phyloP scores from a whole-genome alignment of 2,113 vertebrate genomes.

The Furnarius figulus region DNA sequence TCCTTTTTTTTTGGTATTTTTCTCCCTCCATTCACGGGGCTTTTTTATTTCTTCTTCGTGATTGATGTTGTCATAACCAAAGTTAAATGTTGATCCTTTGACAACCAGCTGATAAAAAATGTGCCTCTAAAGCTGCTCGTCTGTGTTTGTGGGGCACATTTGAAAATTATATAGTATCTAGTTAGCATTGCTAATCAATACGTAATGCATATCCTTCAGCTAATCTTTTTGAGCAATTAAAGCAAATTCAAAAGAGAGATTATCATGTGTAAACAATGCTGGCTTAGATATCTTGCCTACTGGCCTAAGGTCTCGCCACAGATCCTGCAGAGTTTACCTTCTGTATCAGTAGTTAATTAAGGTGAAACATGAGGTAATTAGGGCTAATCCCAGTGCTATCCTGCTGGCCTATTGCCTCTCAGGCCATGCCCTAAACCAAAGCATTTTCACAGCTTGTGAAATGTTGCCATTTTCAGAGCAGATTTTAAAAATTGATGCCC shows the following conservation, averaged over 20 bases:
- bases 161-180: neutral
- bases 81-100: constrained; percentile 31
- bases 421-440: constrained; percentile 62
- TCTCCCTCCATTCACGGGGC: neutral
- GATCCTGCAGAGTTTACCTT: constrained; percentile 78
- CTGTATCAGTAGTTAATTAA: constrained; percentile 84
- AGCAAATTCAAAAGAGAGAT: constrained; percentile 77
- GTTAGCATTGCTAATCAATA: constrained; percentile 62
- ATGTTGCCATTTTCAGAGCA: constrained; percentile 39
- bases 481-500: constrained; percentile 50
- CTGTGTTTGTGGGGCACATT: neutral
- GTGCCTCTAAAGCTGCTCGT: neutral
- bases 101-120: neutral
- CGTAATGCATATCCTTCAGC: constrained; percentile 35
- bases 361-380: constrained; percentile 85
- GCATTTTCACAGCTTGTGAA: constrained; percentile 54
- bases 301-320: constrained; percentile 71
- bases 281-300: constrained; percentile 69
- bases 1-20: neutral
- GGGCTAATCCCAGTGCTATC: constrained; percentile 75
- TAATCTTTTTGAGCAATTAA: constrained; percentile 77
- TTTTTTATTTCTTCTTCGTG: neutral
- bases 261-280: constrained; percentile 76
- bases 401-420: constrained; percentile 75
- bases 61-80: constrained; percentile 15